Percentiles rank a stretch among this genome's conserved stretches.
Conservation (phyloP, 1,140 invertebrate genomes). For the Hirudo medicinalis region DNA sequence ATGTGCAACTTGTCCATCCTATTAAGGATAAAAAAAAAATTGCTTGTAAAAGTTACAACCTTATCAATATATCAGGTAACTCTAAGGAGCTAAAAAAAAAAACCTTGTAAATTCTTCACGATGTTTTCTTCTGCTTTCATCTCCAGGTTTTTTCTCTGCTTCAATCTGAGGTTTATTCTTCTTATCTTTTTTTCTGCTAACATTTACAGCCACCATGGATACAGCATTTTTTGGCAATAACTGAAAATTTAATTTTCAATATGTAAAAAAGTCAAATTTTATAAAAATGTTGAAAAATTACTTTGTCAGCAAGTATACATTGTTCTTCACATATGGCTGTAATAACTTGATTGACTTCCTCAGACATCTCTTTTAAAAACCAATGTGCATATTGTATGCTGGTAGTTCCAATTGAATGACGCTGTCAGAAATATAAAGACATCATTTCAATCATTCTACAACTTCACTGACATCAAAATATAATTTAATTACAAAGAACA, state of each 20-base stretch:
- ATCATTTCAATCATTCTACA: neutral
- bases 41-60: neutral
- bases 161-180: constrained; percentile 27
- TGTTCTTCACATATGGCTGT: constrained; percentile 95
- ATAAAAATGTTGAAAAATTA: constrained; percentile 24
- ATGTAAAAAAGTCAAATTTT: neutral
- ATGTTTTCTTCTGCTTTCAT: constrained; percentile 85
- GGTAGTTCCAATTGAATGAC: constrained; percentile 85
- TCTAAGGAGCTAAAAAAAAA: constrained; percentile 26
- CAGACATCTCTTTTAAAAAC: constrained; percentile 95
- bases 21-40: constrained; percentile 14
- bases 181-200: constrained; percentile 32
- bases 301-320: constrained; percentile 78
- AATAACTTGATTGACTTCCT: constrained; percentile 95
- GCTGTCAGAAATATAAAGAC: constrained; percentile 35
- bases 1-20: constrained; percentile 96
- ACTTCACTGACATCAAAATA: neutral
- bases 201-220: constrained; percentile 60
- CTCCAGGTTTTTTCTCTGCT: constrained; percentile 53
- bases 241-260: constrained; percentile 32
- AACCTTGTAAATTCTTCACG: constrained; percentile 83
- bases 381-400: constrained; percentile 92
- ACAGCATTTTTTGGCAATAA: constrained; percentile 88
- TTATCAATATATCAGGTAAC: constrained; percentile 3
- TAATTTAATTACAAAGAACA: neutral